Evolutionary conservation across 2,888 invertebrate genomes (phyloP).

Genomic region (Norana najaformis): DNA sequence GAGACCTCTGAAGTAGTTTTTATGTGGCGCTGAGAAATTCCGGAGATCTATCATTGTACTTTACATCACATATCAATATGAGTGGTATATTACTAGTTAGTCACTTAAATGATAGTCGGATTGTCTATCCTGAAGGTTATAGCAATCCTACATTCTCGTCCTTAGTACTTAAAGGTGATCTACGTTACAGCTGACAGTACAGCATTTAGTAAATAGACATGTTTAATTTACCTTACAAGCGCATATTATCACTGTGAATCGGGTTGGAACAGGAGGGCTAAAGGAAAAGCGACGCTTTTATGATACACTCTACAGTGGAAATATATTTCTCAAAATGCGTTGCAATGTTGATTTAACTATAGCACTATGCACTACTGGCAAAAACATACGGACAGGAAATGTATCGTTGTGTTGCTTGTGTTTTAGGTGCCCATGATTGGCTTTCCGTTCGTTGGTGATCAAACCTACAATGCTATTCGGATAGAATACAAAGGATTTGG

Average conservation of each 20-base stretch:
- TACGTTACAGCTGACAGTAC: not conserved
- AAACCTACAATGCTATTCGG: conserved; percentile 24
- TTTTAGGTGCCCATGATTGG: conserved; percentile 27
- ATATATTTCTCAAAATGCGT: not conserved
- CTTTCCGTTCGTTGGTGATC: conserved; percentile 29
- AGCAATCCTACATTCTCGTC: not conserved
- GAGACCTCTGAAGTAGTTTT: no score
- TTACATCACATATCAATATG: no score
- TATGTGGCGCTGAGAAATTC: no score
- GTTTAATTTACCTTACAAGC: not conserved
- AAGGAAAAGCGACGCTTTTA: no score
- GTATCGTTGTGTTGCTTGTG: not conserved
- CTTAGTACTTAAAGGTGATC: not conserved
- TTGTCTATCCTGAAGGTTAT: no score
- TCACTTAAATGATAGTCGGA: no score
- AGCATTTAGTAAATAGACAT: not conserved
- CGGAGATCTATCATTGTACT: no score
- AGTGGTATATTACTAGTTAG: no score
- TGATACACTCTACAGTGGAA: not conserved
- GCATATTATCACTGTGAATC: no score
- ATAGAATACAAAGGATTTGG: conserved; percentile 27
- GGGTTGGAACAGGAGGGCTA: no score
- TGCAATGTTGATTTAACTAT: not conserved
- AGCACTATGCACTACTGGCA: not conserved
- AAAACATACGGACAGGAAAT: not conserved